These are phyloP conservation scores for Agrotis clavis DNA, from an alignment of 2,888 invertebrate genomes.

Conservation along the genomic window DNA sequence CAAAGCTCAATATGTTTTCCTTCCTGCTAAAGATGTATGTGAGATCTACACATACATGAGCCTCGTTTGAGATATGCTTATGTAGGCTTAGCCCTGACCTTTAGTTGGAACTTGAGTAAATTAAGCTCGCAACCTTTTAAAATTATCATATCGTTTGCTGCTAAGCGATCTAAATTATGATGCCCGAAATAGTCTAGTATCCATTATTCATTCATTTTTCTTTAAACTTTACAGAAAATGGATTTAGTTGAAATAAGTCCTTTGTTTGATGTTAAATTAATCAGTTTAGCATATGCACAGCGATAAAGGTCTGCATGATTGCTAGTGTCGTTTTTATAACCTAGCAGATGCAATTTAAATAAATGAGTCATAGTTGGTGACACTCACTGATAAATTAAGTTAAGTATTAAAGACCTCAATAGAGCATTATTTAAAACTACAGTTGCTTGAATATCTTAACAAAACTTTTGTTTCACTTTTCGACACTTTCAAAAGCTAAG, in stretches of 20 bases:
- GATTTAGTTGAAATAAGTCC: not conserved
- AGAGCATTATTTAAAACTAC: not conserved
- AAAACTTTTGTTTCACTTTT: not conserved
- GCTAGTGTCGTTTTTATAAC: constrained; percentile 4
- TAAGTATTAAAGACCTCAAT: too few species aligned
- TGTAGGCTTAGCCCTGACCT: constrained; percentile 30
- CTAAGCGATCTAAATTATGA: constrained; percentile 31
- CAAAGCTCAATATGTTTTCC: not conserved
- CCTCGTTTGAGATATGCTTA: constrained; percentile 13
- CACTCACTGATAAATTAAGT: not conserved
- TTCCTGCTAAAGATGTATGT: not conserved
- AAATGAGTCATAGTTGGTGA: not conserved
- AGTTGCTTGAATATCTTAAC: not conserved
- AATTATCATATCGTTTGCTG: constrained; percentile 26
- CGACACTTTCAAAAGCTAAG: not conserved
- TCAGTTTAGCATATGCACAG: not conserved
- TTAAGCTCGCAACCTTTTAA: constrained; percentile 31
- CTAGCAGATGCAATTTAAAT: not conserved
- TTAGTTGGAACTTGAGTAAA: constrained; percentile 30
- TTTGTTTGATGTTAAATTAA: not conserved
- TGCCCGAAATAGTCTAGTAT: not conserved
- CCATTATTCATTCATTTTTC: not conserved
- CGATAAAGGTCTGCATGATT: not conserved
- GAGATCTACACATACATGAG: constrained; percentile 16
- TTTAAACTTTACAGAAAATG: not conserved